Base-by-base conservation (phyloP, 2,888 invertebrate genomes). In the Aethes cnicana region DNA sequence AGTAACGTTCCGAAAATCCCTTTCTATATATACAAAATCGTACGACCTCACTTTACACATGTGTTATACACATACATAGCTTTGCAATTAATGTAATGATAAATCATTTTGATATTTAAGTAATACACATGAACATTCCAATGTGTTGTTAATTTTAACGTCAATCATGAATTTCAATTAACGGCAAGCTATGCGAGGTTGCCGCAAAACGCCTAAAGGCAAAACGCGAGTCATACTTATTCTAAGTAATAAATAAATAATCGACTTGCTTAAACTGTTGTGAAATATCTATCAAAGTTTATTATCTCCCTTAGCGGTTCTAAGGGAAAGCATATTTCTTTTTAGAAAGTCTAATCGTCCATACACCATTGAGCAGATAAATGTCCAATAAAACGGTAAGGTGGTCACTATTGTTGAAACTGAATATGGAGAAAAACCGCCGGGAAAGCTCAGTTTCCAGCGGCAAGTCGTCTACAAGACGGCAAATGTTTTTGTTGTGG, bases 401-500 rank as follows among this genome's bases (percentile, higher is more conserved):
- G 48, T 48, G 48, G 37, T 37, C 36, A 49, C 49, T 28, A 49
- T 43, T 49, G 35, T 43, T 49, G 33, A 26, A 18, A 35, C 20
- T 42, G 48, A 36, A 49, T 43, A 49, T 21, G 43, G 49, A 49
- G 43, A 11, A 36, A 43, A 49, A 48, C 32, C 30, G 21, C 18
- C 16, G 25, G 43, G 36, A 35, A 26, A 17, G 28, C 37, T 23
- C 28, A 16, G 11, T 18, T 18, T 17, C 20, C 30, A 37, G 16
- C 47, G 37, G 53, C 63, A 57, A 69, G 62, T 61, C 58, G 37
- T 25, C 58, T 59, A 59, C 63, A 66, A 69, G 71, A 66, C 61
- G 59, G 52, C 59, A 56, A 63, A 64, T 74, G 75, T 78, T 81
- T 79, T 81, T 82, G 73, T 77, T 79, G 65, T 69, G 68, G 63